Evolutionary conservation across 2,888 invertebrate species (phyloP).

Genomic region (Dryococelus australis): DNA sequence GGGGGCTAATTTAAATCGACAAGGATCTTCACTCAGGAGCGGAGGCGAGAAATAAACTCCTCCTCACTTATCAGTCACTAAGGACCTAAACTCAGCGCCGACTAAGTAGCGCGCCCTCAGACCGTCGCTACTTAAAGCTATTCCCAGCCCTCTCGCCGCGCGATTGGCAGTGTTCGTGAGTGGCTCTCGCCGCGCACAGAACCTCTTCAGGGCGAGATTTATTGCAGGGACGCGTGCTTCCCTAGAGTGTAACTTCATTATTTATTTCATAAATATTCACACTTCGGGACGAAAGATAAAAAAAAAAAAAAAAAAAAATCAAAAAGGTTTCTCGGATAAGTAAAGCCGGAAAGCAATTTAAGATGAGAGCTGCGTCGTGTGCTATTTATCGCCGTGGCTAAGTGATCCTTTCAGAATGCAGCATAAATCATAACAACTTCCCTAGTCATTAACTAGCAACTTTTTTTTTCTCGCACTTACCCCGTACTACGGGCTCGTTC

Average conservation of each 20-base stretch:
- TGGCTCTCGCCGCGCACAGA: neutral
- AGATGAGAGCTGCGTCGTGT: neutral
- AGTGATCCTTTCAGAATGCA: neutral
- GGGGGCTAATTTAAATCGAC: neutral
- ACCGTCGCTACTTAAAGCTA: neutral
- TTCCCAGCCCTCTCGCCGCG: neutral
- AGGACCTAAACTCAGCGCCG: neutral
- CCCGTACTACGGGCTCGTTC: neutral
- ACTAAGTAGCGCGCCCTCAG: neutral
- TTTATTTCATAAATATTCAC: constrained; percentile 16
- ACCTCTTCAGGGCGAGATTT: neutral
- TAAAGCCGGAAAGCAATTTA: constrained; percentile 8
- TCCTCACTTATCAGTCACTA: neutral
- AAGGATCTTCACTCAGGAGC: neutral
- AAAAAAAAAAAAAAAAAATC: neutral
- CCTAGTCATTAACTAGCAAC: neutral
- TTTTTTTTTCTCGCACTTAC: neutral
- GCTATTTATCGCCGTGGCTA: neutral
- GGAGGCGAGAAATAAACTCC: neutral
- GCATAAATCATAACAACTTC: neutral
- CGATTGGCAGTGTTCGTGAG: neutral
- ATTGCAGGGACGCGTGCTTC: neutral
- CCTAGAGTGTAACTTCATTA: constrained; percentile 16
- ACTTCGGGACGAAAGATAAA: no score
- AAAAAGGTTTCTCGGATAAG: neutral